A percentile compares a stretch with the other conserved stretches of the same genome.
phyloP scores from a whole-genome alignment of 2,888 invertebrate genomes.

The Phyllotreta striolata region DNA sequence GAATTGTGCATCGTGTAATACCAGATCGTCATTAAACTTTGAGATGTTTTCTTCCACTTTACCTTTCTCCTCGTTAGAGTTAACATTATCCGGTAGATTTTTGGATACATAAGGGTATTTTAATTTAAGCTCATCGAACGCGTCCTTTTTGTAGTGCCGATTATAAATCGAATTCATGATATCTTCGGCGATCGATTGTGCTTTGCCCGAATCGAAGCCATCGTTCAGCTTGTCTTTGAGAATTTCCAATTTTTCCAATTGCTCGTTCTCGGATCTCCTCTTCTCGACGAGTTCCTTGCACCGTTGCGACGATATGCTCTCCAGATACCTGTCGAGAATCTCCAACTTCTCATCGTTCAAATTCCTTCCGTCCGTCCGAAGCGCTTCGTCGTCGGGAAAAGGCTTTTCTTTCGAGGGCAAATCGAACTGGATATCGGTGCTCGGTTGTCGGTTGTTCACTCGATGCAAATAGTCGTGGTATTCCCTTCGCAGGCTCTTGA shows the following conservation, averaged over 20 bases:
- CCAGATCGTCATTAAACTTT: slow-evolving; percentile 13
- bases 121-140: background rate
- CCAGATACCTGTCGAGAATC: slow-evolving; percentile 48
- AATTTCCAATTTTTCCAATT: slow-evolving; percentile 34
- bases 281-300: slow-evolving; percentile 39
- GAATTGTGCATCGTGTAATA: slow-evolving; percentile 8
- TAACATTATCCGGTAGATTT: background rate
- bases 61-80: slow-evolving; percentile 9
- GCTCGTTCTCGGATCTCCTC: slow-evolving; percentile 29
- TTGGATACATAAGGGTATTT: background rate
- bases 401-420: background rate
- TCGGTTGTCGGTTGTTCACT: slow-evolving; percentile 5
- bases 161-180: slow-evolving; percentile 52
- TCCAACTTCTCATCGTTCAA: slow-evolving; percentile 43
- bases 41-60: background rate
- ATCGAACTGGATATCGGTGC: background rate
- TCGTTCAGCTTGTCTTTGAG: slow-evolving; percentile 33
- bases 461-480: slow-evolving; percentile 51
- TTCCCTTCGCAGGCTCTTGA: slow-evolving; percentile 62
- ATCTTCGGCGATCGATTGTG: slow-evolving; percentile 50
- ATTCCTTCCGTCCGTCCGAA: slow-evolving; percentile 31
- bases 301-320: slow-evolving; percentile 39
- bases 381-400: slow-evolving; percentile 13
- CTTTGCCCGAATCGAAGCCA: slow-evolving; percentile 42
- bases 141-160: slow-evolving; percentile 43